Conservation (phyloP, 2,888 invertebrate genomes). For the Sphaerophoria rueppellii region DNA sequence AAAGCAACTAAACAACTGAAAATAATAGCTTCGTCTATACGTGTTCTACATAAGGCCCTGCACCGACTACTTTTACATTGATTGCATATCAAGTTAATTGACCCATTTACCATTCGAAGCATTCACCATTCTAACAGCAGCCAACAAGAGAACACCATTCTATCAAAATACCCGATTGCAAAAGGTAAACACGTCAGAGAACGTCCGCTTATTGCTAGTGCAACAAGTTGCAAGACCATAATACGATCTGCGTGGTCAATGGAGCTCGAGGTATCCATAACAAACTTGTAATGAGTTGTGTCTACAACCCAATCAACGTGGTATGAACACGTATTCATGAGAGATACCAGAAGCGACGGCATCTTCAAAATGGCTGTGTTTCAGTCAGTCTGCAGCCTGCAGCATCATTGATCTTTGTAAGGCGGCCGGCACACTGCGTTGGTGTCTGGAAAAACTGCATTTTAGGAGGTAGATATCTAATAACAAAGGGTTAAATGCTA, state of each 20-base stretch:
- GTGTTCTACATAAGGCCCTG: neutral
- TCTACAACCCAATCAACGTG: constrained; percentile 15
- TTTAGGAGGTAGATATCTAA: constrained; percentile 2
- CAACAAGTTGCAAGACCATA: constrained; percentile 44
- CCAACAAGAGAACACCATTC: constrained; percentile 2
- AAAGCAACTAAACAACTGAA: constrained; percentile 1
- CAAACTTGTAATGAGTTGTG: constrained; percentile 48
- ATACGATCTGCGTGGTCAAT: constrained; percentile 42
- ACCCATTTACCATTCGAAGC: constrained; percentile 66
- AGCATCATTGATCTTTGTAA: neutral
- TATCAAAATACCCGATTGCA: constrained; percentile 17
- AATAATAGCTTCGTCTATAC: constrained; percentile 11
- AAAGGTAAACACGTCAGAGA: constrained; percentile 22
- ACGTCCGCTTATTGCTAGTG: neutral
- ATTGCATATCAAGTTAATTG: constrained; percentile 55
- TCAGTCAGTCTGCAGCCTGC: neutral
- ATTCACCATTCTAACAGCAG: constrained; percentile 25
- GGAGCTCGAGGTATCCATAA: constrained; percentile 42
- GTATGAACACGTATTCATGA: constrained; percentile 3
- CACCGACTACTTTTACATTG: constrained; percentile 29
- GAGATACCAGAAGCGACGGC: neutral
- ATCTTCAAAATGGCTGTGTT: neutral
- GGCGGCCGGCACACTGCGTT: neutral
- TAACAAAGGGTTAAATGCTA: constrained; percentile 54
- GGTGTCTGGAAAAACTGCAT: constrained; percentile 9